Percentiles rank a stretch among this genome's conserved stretches.
phyloP scores from a whole-genome alignment of 1,140 invertebrate genomes.

The Camponotus floridanus region DNA sequence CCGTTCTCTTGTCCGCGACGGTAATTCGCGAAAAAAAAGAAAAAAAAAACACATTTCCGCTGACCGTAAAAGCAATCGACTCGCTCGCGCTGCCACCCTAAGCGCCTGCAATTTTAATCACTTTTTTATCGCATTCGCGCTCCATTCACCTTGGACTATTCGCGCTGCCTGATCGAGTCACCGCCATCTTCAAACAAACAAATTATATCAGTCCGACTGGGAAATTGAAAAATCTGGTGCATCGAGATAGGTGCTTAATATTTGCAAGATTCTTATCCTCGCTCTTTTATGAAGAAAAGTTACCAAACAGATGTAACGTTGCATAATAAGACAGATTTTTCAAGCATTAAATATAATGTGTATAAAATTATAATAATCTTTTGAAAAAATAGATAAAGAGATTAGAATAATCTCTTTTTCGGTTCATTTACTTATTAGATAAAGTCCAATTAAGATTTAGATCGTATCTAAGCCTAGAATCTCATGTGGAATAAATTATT shows the following conservation, averaged over 20 bases:
- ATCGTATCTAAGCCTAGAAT: background rate
- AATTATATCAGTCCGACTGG: background rate
- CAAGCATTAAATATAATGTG: background rate
- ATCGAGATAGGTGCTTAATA: background rate
- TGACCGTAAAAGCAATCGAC: conserved; percentile 27
- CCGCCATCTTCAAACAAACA: conserved; percentile 2
- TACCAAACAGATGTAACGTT: background rate
- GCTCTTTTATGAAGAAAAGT: background rate
- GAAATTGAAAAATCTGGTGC: background rate
- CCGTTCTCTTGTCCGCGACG: conserved; percentile 19
- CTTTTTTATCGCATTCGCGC: conserved; percentile 22
- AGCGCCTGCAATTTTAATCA: conserved; percentile 33
- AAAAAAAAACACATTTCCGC: conserved; percentile 23
- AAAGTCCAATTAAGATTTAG: background rate
- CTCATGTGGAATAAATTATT: conserved; percentile 27
- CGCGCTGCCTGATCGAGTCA: background rate
- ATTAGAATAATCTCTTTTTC: background rate
- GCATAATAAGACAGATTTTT: background rate
- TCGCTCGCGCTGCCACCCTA: background rate
- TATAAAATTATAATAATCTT: background rate
- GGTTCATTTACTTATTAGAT: background rate
- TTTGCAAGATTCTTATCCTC: background rate
- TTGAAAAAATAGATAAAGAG: background rate
- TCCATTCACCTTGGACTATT: conserved; percentile 18
- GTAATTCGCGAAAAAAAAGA: background rate